Percentiles rank a stretch among this genome's conserved stretches.
phyloP scores from a whole-genome alignment of 1,140 invertebrate species.

The Sarcophaga peregrina region DNA sequence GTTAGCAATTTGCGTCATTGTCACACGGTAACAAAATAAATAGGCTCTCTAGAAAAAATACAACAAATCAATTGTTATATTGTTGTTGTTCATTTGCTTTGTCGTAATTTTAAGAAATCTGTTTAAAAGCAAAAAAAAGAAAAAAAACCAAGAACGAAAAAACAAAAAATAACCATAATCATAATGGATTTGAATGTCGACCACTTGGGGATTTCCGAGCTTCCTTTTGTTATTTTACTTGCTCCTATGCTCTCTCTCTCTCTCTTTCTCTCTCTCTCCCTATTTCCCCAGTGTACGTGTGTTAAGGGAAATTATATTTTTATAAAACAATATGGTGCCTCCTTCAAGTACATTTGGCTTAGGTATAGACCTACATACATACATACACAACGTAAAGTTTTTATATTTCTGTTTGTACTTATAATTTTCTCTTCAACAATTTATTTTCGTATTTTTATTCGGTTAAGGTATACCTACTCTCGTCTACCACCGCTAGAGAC shows the following conservation, averaged over 20 bases:
- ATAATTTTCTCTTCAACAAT: background rate
- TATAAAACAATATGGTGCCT: conserved; percentile 11
- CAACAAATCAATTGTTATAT: background rate
- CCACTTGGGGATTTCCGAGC: conserved; percentile 2
- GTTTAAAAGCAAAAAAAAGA: background rate
- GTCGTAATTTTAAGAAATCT: background rate
- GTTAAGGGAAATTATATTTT: conserved; percentile 13
- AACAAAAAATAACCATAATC: background rate
- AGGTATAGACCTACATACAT: too few species aligned
- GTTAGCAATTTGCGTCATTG: conserved; percentile 14
- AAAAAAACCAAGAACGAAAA: too few species aligned
- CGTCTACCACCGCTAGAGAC: background rate
- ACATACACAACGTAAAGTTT: background rate
- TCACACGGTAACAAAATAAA: conserved; percentile 27
- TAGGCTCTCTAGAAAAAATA: background rate
- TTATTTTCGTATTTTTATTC: background rate
- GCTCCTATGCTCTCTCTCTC: background rate
- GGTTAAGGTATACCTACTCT: background rate
- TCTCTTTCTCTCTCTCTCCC: background rate
- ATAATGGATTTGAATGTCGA: background rate
- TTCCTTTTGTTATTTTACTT: background rate
- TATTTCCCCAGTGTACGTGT: background rate
- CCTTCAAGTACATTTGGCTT: background rate
- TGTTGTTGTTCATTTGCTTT: background rate
- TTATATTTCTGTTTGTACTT: background rate